A percentile compares a stretch with the other conserved stretches of the same genome.
Evolutionary conservation across 2,113 vertebrate genomes (phyloP).

Genomic region (Aplodontia rufa): DNA sequence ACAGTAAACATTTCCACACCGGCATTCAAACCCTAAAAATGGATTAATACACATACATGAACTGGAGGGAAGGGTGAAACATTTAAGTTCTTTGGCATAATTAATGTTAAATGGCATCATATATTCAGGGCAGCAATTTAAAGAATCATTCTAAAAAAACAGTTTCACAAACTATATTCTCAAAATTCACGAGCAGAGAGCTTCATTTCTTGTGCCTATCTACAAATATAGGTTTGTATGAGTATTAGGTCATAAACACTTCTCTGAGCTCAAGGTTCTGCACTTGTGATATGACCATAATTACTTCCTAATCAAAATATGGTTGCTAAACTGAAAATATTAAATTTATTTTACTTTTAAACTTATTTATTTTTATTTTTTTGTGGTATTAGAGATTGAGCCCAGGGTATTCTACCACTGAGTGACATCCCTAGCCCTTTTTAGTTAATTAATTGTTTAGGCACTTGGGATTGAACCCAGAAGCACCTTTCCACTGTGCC

Average conservation of each 20-base stretch:
- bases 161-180: background rate
- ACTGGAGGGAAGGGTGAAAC: background rate
- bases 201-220: background rate
- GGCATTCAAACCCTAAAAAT: conserved; percentile 91
- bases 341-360: too few relatives aligned
- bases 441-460: too few relatives aligned
- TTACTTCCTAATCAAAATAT: background rate
- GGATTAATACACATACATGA: conserved; percentile 21
- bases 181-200: background rate
- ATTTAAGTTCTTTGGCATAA: background rate
- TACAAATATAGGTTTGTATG: background rate
- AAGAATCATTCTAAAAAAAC: background rate
- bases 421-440: too few relatives aligned
- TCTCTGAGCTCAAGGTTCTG: background rate
- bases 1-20: conserved; percentile 92
- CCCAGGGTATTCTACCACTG: too few relatives aligned
- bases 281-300: background rate
- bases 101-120: background rate
- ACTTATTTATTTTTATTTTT: too few relatives aligned
- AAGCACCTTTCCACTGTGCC: too few relatives aligned
- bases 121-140: background rate
- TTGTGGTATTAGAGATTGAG: too few relatives aligned
- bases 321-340: background rate
- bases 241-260: background rate
- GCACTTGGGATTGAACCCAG: too few relatives aligned